Percentiles rank a stretch among this genome's conserved stretches.
Evolutionary conservation across 2,113 vertebrate genomes (phyloP).

Genomic region (Erythrolamprus reginae): DNA sequence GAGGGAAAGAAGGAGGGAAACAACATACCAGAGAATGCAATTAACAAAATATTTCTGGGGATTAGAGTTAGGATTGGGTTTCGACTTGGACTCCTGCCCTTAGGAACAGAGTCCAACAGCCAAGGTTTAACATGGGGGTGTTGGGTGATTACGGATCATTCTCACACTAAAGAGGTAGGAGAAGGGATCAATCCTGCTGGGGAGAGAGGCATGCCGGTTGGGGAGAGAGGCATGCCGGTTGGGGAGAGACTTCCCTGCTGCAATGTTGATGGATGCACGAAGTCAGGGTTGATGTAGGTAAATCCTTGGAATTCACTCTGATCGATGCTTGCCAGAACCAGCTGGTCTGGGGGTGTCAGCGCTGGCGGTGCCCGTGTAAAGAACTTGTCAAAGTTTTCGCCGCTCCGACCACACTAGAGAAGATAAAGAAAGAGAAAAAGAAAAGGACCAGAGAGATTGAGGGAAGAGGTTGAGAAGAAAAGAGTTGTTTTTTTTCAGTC

Average conservation of each 20-base stretch:
- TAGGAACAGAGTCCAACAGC: conserved; percentile 6
- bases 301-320: conserved; percentile 87
- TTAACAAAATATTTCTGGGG: background rate
- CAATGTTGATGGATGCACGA: conserved; percentile 59
- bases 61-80: background rate
- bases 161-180: conserved; percentile 23
- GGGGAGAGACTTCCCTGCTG: conserved; percentile 45
- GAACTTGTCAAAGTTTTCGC: conserved; percentile 90
- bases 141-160: background rate
- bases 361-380: conserved; percentile 81
- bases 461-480: background rate
- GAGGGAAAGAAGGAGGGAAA: background rate
- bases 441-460: background rate
- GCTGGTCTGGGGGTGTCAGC: conserved; percentile 85
- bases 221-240: conserved; percentile 44
- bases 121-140: background rate
- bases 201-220: conserved; percentile 41
- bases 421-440: accelerated
- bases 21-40: background rate
- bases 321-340: conserved; percentile 82
- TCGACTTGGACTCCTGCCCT: conserved; percentile 2
- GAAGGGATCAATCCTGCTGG: conserved; percentile 21
- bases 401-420: conserved; percentile 80
- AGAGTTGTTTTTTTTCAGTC: background rate
- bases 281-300: conserved; percentile 81